phyloP scores from a whole-genome alignment of 2,797 vertebrate genomes.

The Mallotus villosus region DNA sequence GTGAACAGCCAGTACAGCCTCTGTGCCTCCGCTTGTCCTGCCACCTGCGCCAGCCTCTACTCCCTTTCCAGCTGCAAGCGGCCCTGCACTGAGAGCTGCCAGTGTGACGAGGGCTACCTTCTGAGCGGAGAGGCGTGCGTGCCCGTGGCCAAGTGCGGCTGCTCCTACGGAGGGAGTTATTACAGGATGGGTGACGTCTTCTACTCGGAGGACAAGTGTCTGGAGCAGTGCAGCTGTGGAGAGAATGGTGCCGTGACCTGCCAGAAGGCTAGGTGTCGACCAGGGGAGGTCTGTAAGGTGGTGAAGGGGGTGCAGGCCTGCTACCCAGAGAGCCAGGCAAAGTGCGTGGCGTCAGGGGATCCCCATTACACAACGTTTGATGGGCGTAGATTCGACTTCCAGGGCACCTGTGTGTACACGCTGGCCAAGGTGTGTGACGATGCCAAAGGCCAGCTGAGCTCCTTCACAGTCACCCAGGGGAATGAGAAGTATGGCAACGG shows the following conservation, averaged over 20 bases:
- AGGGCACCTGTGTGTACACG: slow-evolving; percentile 75
- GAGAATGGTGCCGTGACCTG: slow-evolving; percentile 63
- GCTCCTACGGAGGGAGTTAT: slow-evolving; percentile 67
- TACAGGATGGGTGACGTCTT: slow-evolving; percentile 60
- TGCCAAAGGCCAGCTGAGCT: slow-evolving; percentile 38
- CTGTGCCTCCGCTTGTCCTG: slow-evolving; percentile 66
- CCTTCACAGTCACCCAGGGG: slow-evolving; percentile 66
- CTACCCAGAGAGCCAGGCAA: slow-evolving; percentile 63
- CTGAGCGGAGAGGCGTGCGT: slow-evolving; percentile 74
- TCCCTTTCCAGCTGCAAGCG: slow-evolving; percentile 48
- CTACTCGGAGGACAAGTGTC: slow-evolving; percentile 56
- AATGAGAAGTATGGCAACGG: slow-evolving; percentile 67
- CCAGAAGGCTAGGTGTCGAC: slow-evolving; percentile 49
- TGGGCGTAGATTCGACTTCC: slow-evolving; percentile 74
- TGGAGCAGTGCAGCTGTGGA: slow-evolving; percentile 62
- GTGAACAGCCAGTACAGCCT: slow-evolving; percentile 77
- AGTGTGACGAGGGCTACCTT: slow-evolving; percentile 75
- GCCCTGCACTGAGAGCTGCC: slow-evolving; percentile 74
- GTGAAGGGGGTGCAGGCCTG: slow-evolving; percentile 65
- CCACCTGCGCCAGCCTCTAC: slow-evolving; percentile 69
- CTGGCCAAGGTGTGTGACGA: slow-evolving; percentile 61
- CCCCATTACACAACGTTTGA: slow-evolving; percentile 79
- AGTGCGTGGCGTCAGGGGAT: slow-evolving; percentile 72
- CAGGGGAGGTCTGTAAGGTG: slow-evolving; percentile 65
- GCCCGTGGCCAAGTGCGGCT: slow-evolving; percentile 77